Evolutionary conservation across 2,113 vertebrate genomes (phyloP), one percentile per base, ranked within the genome.

Genomic region (Nesoenas mayeri): DNA sequence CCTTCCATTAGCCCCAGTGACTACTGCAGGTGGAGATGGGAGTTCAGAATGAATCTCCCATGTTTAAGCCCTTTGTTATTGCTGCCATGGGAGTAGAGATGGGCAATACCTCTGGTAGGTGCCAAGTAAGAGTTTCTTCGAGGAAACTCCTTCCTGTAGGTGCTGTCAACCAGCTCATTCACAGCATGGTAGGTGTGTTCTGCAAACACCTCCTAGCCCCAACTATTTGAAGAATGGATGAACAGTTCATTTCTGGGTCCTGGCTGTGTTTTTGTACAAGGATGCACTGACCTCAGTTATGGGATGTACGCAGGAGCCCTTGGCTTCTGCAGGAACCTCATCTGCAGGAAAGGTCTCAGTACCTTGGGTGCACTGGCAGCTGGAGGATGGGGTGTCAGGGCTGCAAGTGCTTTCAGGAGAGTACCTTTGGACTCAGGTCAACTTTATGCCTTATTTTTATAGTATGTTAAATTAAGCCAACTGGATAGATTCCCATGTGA

Each of bases 121-220:
- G 36, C 11, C 6, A 0, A 0, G 0, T 19, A 9, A 38, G 44
- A 47, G 40, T 47, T 47, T 47, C 44, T 47, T 47, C 44, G 19
- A 47, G 44, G 44, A 47, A 47, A 47, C 44, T 47, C 44, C 44
- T 47, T 47, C 44, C 44, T 47, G 58, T 2, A 9, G 36, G 16
- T 72, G 79, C 48, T 5, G 0, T 40, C 32, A 25, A 1, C 14
- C 11, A 10, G 36, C 66, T 50, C 31, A 34, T 24, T 26, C 9
- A 12, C 24, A 0, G 2, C 1, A 29, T 25, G 17, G 16, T 29
- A 9, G 29, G 9, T 42, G 20, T 54, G 70, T 19, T 71, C 65
- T 0, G 2, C n/a, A 65, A 19, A 5, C 10, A 29, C 42, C 15
- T 60, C 28, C 12, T 32, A 25, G 44, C 29, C 3, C 60, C 38